These are phyloP conservation scores for Nephotettix cincticeps DNA, from an alignment of 1,140 invertebrate species.

Conservation along the genomic window DNA sequence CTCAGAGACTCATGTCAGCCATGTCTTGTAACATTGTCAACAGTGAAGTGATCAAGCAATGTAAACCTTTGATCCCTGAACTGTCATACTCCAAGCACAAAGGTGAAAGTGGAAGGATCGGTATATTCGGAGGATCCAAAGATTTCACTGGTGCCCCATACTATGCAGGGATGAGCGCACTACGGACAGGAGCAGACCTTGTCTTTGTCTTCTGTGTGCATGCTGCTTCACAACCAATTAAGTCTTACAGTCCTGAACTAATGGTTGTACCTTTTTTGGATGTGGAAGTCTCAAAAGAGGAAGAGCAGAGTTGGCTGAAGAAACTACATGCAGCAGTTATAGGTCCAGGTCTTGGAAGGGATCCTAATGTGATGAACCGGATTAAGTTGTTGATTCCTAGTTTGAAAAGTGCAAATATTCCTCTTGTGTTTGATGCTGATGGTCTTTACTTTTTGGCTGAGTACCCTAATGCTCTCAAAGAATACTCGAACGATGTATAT, in stretches of 20 bases:
- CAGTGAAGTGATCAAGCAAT: background rate
- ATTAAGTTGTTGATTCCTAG: slow-evolving; percentile 36
- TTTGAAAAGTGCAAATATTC: slow-evolving; percentile 44
- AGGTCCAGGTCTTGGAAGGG: slow-evolving; percentile 88
- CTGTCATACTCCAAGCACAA: slow-evolving; percentile 35
- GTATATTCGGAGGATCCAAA: slow-evolving; percentile 77
- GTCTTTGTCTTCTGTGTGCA: slow-evolving; percentile 87
- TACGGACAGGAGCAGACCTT: slow-evolving; percentile 83
- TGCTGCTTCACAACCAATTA: slow-evolving; percentile 84
- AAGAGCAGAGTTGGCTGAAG: slow-evolving; percentile 77
- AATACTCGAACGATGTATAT: slow-evolving; percentile 75
- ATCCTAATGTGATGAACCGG: slow-evolving; percentile 41
- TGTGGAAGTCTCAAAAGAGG: slow-evolving; percentile 58
- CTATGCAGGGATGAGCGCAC: slow-evolving; percentile 86
- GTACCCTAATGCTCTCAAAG: slow-evolving; percentile 70
- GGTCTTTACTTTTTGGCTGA: slow-evolving; percentile 82
- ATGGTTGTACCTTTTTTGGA: slow-evolving; percentile 92
- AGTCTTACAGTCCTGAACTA: slow-evolving; percentile 94
- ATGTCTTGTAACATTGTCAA: slow-evolving; percentile 9
- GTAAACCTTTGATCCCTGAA: slow-evolving; percentile 22
- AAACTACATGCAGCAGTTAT: slow-evolving; percentile 87
- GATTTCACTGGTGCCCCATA: slow-evolving; percentile 98
- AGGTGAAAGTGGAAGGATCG: slow-evolving; percentile 38
- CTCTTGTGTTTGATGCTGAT: slow-evolving; percentile 96
- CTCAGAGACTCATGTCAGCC: no score